Percentiles rank a stretch among this genome's conserved stretches.
phyloP scores from a whole-genome alignment of 2,797 vertebrate genomes.

The Sebastes steindachneri region DNA sequence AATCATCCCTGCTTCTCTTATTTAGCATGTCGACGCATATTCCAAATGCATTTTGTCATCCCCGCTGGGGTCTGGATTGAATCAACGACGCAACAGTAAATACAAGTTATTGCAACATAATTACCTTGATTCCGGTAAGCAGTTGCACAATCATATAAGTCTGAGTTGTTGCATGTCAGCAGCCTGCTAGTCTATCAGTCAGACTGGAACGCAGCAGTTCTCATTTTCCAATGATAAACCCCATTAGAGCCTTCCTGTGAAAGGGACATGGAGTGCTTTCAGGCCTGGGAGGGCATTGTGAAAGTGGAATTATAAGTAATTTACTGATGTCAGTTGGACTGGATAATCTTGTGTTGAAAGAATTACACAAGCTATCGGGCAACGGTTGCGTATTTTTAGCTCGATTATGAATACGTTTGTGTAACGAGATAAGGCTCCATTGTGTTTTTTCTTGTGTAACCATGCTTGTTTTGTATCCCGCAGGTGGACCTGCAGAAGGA shows the following conservation, averaged over 20 bases:
- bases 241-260: slow-evolving; percentile 15
- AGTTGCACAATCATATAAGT: slow-evolving; percentile 4
- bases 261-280: slow-evolving; percentile 13
- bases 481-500: slow-evolving; percentile 97
- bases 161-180: slow-evolving; percentile 22
- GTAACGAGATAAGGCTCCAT: slow-evolving; percentile 49
- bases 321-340: background rate
- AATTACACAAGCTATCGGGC: background rate
- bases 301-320: slow-evolving; percentile 34
- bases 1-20: slow-evolving; percentile 43
- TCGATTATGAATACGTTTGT: background rate
- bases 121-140: slow-evolving; percentile 41
- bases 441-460: slow-evolving; percentile 49
- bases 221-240: slow-evolving; percentile 41
- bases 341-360: slow-evolving; percentile 13
- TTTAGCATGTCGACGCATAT: slow-evolving; percentile 34
- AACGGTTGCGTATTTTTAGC: slow-evolving; percentile 12
- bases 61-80: slow-evolving; percentile 35
- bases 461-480: slow-evolving; percentile 33
- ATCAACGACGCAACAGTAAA: slow-evolving; percentile 21
- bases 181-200: slow-evolving; percentile 22
- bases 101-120: slow-evolving; percentile 43
- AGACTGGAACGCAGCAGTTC: background rate
- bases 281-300: background rate
- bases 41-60: slow-evolving; percentile 48